These are phyloP conservation scores for Thamnophis elegans DNA, from an alignment of 2,797 vertebrate genomes.

Conservation along the genomic window DNA sequence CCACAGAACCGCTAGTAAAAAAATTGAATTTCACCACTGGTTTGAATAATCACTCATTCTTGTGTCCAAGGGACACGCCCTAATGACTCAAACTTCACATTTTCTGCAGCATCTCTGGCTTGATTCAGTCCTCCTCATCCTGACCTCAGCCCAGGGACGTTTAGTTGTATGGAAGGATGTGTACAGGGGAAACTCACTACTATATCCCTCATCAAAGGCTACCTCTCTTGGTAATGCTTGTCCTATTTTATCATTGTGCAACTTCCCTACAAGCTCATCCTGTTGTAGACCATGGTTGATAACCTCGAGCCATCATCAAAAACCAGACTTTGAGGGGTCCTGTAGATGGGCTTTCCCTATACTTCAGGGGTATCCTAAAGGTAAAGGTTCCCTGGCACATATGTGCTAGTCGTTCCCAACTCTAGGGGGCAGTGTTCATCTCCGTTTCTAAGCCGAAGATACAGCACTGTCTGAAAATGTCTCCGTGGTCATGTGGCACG, in stretches of 20 bases:
- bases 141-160: not conserved
- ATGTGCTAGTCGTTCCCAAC: no score
- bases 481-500: no score
- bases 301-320: not conserved
- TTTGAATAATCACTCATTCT: constrained; percentile 65
- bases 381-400: no score
- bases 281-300: not conserved
- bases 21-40: not conserved
- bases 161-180: not conserved
- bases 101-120: not conserved
- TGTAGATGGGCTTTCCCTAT: not conserved
- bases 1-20: no score
- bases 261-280: not conserved
- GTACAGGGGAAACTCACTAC: not conserved
- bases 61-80: constrained; percentile 68
- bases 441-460: no score
- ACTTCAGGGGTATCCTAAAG: not conserved
- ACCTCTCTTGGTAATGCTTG: not conserved
- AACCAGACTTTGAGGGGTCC: not conserved
- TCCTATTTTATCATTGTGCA: not conserved
- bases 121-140: not conserved
- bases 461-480: no score
- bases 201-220: not conserved
- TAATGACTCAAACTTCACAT: constrained; percentile 68
- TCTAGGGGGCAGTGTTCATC: no score